Base-by-base conservation (phyloP, 1,140 invertebrate species). In the Nebria ingens region DNA sequence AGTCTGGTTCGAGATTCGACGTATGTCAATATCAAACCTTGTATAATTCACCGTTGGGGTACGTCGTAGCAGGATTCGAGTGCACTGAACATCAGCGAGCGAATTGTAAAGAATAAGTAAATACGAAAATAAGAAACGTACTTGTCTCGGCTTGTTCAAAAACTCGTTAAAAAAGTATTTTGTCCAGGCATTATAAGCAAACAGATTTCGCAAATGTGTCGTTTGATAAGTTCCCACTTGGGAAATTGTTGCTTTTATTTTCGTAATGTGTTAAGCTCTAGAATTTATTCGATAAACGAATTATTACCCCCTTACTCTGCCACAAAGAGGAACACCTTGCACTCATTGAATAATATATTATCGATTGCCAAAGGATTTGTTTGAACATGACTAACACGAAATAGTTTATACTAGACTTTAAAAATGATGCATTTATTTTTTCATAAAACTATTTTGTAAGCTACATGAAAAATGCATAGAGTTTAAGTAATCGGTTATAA, bases 11-110 rank as follows among this genome's bases (percentile, higher is more conserved):
- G 58, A 59, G 60, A 55, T 56, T 51, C 61, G 61, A 56, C 59
- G 58, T 61, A 55, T 62, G 61, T 65, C 65, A 64, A 67, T 67
- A 64, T 58, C 60, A 61, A 62, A 62, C 61, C 6, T 45, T 9
- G 3, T 45, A 11, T 45, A 17, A 45, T 45, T 45, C 15, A 17
- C 15, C 9, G 17, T 6, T n/a, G n/a, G n/a, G 25, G 25, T n/a
- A 34, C n/a, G 25, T 34, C 25, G 6, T 34, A 34, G 25, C n/a
- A 34, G 6, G 25, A 9, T 9, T n/a, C 25, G 25, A n/a, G n/a
- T n/a, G n/a, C n/a, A n/a, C n/a, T n/a, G n/a, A 34, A 34, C 25
- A 34, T 34, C n/a, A 6, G 25, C 25, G n/a, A n/a, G n/a, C n/a
- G n/a, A n/a, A n/a, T n/a, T 34, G 25, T 6, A 34, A 34, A 34